phyloP scores from a whole-genome alignment of 1,140 invertebrate genomes.

The Eueides isabella region DNA sequence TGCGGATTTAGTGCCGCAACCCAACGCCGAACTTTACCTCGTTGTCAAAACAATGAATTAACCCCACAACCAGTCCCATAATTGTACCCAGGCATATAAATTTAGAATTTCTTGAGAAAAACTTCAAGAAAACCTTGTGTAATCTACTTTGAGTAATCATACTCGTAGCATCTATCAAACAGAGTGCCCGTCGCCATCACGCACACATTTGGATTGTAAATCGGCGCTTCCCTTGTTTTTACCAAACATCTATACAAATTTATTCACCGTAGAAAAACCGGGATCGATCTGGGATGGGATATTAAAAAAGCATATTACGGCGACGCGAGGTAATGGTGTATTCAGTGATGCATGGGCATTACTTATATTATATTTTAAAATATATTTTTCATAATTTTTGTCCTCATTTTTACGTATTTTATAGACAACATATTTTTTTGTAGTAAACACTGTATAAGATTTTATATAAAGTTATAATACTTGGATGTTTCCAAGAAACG shows the following conservation, averaged over 20 bases:
- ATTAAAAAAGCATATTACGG: slow-evolving; percentile 9
- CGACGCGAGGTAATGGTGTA: not conserved
- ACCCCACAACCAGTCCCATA: too few species aligned
- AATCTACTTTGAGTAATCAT: slow-evolving; percentile 39
- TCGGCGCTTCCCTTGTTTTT: slow-evolving; percentile 62
- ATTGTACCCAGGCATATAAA: too few species aligned
- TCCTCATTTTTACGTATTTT: not conserved
- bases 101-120: not conserved
- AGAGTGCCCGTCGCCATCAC: slow-evolving; percentile 49
- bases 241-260: slow-evolving; percentile 68
- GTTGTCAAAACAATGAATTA: too few species aligned
- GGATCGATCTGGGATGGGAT: slow-evolving; percentile 22
- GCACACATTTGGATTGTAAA: slow-evolving; percentile 64
- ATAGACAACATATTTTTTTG: not conserved
- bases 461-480: not conserved
- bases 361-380: not conserved
- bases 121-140: slow-evolving; percentile 8
- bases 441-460: not conserved
- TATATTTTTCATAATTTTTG: not conserved
- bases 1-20: too few species aligned
- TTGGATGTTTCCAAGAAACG: too few species aligned
- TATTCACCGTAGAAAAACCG: slow-evolving; percentile 60
- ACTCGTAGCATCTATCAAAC: slow-evolving; percentile 46
- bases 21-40: too few species aligned
- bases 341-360: not conserved